Conservation (phyloP, 2,797 vertebrate genomes). For the Sardinella longiceps region DNA sequence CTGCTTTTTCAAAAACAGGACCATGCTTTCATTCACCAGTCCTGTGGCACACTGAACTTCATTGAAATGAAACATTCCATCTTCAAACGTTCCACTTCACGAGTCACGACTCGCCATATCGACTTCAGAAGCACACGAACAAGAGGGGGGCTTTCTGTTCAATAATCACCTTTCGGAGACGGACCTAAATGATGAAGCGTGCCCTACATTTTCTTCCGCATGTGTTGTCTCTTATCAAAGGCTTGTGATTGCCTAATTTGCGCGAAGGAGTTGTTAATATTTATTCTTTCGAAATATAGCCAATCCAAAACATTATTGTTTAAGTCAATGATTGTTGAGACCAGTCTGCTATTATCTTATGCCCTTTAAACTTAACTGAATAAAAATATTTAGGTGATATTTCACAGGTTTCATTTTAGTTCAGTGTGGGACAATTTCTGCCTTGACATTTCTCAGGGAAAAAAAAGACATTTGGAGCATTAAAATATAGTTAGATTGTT, state of each 20-base stretch:
- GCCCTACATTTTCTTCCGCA: background rate
- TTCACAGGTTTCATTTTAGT: background rate
- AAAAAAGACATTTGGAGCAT: background rate
- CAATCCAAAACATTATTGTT: no score
- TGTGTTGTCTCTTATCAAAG: background rate
- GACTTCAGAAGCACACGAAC: background rate
- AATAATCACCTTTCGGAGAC: slow-evolving; percentile 13
- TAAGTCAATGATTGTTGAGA: no score
- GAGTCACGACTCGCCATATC: background rate
- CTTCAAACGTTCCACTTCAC: slow-evolving; percentile 13
- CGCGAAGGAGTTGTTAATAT: no score
- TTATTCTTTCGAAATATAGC: no score
- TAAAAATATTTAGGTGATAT: no score
- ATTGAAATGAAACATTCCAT: slow-evolving; percentile 20
- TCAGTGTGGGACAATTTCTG: background rate
- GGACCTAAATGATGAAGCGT: background rate
- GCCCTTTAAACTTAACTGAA: no score
- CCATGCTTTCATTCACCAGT: slow-evolving; percentile 13
- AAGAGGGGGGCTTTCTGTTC: background rate
- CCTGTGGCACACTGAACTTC: slow-evolving; percentile 10
- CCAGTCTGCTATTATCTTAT: no score
- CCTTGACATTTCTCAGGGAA: background rate
- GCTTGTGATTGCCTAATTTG: background rate
- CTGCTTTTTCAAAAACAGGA: slow-evolving; percentile 17
- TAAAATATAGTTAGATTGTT: background rate